Evolutionary conservation across 2,797 vertebrate genomes (phyloP).

Genomic region (Xenopus petersii): DNA sequence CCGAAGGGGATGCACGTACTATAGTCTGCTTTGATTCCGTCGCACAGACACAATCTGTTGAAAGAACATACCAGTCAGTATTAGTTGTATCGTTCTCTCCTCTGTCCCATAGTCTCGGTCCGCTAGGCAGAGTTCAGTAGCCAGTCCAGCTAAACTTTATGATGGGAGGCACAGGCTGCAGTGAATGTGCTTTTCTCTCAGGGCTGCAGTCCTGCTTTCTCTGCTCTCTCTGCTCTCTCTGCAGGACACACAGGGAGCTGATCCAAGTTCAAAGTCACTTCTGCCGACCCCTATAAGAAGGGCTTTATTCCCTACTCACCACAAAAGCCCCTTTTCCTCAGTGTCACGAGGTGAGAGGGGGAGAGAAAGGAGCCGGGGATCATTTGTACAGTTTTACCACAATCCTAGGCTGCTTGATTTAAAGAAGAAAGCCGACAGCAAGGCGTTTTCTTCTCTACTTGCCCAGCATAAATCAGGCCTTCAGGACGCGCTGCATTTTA

Average conservation of each 20-base stretch:
- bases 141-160: constrained; percentile 21
- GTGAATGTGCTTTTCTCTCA: constrained; percentile 58
- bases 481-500: constrained; percentile 13
- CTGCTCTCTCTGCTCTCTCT: constrained; percentile 70
- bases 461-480: constrained; percentile 42
- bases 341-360: constrained; percentile 58
- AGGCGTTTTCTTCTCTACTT: constrained; percentile 73
- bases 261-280: constrained; percentile 99
- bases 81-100: too few relatives aligned
- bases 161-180: constrained; percentile 50
- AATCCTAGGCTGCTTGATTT: constrained; percentile 52
- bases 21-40: too few relatives aligned
- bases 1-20: too few relatives aligned
- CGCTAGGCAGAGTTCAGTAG: constrained; percentile 5
- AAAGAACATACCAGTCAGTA: too few relatives aligned
- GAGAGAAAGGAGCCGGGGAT: constrained; percentile 58
- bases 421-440: constrained; percentile 31
- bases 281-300: constrained; percentile 81
- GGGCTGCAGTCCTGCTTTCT: constrained; percentile 73
- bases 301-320: constrained; percentile 83
- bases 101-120: too few relatives aligned
- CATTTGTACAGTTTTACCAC: constrained; percentile 55
- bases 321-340: constrained; percentile 64
- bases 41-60: too few relatives aligned
- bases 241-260: constrained; percentile 86